These are phyloP conservation scores for Cirrhinus molitorella DNA, from an alignment of 2,797 vertebrate species.

Conservation along the genomic window DNA sequence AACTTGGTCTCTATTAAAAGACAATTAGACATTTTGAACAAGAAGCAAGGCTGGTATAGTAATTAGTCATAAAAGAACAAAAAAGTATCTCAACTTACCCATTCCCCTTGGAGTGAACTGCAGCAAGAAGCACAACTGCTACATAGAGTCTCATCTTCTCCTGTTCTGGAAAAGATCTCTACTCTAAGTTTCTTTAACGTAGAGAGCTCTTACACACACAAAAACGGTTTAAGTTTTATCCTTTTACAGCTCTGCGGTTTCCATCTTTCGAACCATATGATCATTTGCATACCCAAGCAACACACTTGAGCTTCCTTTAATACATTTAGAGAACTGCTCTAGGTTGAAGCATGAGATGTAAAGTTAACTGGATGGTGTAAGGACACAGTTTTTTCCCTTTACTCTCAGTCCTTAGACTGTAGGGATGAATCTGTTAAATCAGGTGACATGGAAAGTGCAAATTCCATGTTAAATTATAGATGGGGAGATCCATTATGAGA, in stretches of 20 bases:
- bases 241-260: neutral
- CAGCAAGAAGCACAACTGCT: constrained; percentile 66
- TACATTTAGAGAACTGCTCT: neutral
- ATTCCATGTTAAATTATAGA: too few species aligned
- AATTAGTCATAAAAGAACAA: neutral
- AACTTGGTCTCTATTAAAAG: constrained; percentile 73
- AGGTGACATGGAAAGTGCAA: too few species aligned
- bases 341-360: neutral
- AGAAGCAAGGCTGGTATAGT: neutral
- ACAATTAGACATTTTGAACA: neutral
- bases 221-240: neutral
- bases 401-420: neutral
- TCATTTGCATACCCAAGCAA: too few species aligned
- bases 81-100: constrained; percentile 66
- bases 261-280: neutral
- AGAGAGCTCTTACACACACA: too few species aligned
- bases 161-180: neutral
- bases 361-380: neutral
- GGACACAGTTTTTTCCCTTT: neutral
- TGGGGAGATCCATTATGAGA: too few species aligned
- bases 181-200: neutral
- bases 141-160: constrained; percentile 68
- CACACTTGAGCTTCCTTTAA: neutral
- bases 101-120: constrained; percentile 63
- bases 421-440: too few species aligned